Evolutionary conservation across 2,797 vertebrate species (phyloP).

Genomic region (Pipistrellus nathusii): DNA sequence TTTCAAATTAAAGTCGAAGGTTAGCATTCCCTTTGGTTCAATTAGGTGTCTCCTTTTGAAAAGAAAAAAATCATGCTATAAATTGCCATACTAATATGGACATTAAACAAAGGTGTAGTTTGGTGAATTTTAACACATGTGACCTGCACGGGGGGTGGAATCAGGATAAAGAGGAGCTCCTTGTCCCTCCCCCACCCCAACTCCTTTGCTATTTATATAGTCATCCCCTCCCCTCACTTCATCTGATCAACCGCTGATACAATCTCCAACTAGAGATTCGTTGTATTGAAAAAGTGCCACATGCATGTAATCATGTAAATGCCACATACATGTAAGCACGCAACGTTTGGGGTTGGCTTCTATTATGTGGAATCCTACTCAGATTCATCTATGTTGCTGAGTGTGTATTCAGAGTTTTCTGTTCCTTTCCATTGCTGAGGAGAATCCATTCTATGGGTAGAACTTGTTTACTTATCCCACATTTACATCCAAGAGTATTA

Average conservation of each 20-base stretch:
- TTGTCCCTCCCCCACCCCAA: neutral
- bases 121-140: neutral
- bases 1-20: neutral
- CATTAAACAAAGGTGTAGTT: neutral
- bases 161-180: neutral
- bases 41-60: neutral
- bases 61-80: neutral
- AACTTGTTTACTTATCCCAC: neutral
- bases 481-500: neutral
- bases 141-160: neutral
- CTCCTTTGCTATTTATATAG: neutral
- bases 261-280: neutral
- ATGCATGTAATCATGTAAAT: neutral
- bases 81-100: neutral
- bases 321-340: neutral
- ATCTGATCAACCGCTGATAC: neutral
- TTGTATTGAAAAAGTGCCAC: neutral
- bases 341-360: neutral
- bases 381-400: neutral
- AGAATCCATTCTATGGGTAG: neutral
- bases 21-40: neutral
- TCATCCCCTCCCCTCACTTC: neutral
- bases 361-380: neutral
- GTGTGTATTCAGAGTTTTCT: neutral
- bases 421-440: neutral